Evolutionary conservation across 2,113 vertebrate genomes (phyloP).

Genomic region (Apteryx mantelli): DNA sequence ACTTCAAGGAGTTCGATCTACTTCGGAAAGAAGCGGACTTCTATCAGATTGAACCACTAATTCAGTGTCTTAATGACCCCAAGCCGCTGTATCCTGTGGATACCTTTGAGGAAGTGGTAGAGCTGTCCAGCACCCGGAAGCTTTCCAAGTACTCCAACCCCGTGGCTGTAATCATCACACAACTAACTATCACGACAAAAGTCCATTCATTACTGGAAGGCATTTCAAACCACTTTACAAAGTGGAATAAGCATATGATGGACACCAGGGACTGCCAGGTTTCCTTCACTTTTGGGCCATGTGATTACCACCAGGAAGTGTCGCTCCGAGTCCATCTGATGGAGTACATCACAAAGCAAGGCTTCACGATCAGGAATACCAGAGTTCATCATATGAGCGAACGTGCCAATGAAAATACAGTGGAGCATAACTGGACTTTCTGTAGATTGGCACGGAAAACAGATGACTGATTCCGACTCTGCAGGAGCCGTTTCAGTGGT

Average conservation of each 20-base stretch:
- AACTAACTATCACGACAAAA: constrained; percentile 96
- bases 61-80: constrained; percentile 94
- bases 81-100: constrained; percentile 95
- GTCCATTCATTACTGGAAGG: constrained; percentile 93
- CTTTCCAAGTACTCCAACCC: constrained; percentile 99
- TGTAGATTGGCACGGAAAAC: constrained; percentile 94
- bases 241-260: constrained; percentile 99
- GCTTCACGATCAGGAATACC: constrained; percentile 95
- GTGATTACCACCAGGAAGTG: constrained; percentile 98
- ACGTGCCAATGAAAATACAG: constrained; percentile 97
- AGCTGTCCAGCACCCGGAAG: constrained; percentile 96
- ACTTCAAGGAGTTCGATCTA: constrained; percentile 89
- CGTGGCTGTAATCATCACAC: constrained; percentile 96
- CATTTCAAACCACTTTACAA: constrained; percentile 96
- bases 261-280: constrained; percentile 98
- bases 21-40: constrained; percentile 89
- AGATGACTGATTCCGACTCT: constrained; percentile 85
- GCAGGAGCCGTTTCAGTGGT: constrained; percentile 8
- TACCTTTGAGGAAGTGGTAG: constrained; percentile 96
- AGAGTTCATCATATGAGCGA: constrained; percentile 99
- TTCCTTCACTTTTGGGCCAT: constrained; percentile 98
- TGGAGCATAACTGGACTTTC: constrained; percentile 99
- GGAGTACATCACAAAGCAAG: constrained; percentile 99
- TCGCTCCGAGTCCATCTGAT: constrained; percentile 95
- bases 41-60: constrained; percentile 89